Base-by-base conservation (phyloP, 2,888 invertebrate genomes). In the Heliconius cydno region DNA sequence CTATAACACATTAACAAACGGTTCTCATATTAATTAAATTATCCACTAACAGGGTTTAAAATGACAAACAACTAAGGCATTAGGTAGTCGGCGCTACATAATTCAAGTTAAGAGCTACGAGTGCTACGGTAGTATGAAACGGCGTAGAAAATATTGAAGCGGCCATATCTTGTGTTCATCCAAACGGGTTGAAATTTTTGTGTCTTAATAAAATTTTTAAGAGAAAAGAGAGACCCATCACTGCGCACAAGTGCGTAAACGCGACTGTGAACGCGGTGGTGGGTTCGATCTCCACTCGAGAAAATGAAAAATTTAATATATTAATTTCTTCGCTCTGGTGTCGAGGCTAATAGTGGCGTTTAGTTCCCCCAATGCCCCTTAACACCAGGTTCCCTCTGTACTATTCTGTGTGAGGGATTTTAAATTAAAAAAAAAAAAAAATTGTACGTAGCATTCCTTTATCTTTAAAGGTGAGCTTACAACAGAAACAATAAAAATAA, bases 91-190 rank as follows among this genome's bases (percentile, higher is more conserved):
- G 25, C 74, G 78, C 73, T 80, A 81, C 80, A 81, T 83, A 82
- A 81, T 82, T 81, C 79, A 83, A 79, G 74, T 65, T 82, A 81
- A 83, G 81, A 82, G 83, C 82, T 83, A 30, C 30, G 30, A 30
- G 30, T 30, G 81, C 82, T 83, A 82, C 74, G 19, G 72, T 72
- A 83, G 41, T 25, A 86, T 86, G 86, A 85, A 85, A 79, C 82
- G 82, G 80, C 78, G 81, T 83, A 85, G 89, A 84, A 87, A 89
- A 89, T 89, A 89, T 90, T 87, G 87, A 90, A 84, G 80, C 79
- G 82, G 82, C 78, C 82, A 78, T 83, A 83, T 80, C 76, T 82
- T 77, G 66, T 81, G 65, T 79, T 80, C 78, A 63, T 71, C 66
- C 78, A 34, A 78, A 81, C 73, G 73, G 65, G 52, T 79, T 76